Evolutionary conservation across 2,113 vertebrate species (phyloP).

Genomic region (Nibea coibor): DNA sequence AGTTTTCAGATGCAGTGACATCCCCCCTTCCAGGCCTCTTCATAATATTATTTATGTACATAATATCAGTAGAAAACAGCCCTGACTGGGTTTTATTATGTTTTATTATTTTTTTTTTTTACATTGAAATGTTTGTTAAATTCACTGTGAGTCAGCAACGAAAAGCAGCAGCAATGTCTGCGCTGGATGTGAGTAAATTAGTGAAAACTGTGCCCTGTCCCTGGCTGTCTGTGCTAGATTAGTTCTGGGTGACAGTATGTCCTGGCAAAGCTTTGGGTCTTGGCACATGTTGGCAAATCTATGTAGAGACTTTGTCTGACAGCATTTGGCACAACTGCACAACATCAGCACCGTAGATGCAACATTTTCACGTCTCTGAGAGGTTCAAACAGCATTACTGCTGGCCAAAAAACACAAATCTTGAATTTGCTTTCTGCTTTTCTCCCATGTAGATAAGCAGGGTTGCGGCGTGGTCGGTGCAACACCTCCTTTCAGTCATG

Average conservation of each 20-base stretch:
- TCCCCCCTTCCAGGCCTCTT: not conserved
- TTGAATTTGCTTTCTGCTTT: conserved; percentile 52
- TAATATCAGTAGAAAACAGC: conserved; percentile 22
- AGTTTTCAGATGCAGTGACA: conserved; percentile 2
- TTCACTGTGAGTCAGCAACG: conserved; percentile 12
- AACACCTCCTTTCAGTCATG: conserved; percentile 74
- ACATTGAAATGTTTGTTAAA: conserved; percentile 19
- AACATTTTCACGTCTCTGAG: conserved; percentile 49
- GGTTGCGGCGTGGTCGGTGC: conserved; percentile 63
- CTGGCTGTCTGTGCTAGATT: conserved; percentile 62
- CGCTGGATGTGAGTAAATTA: conserved; percentile 41
- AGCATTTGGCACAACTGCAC: conserved; percentile 59
- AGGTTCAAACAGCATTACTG: conserved; percentile 48
- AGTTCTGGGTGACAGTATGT: conserved; percentile 66
- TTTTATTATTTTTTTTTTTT: not conserved
- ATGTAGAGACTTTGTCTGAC: conserved; percentile 58
- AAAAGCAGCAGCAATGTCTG: conserved; percentile 27
- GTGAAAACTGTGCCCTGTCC: conserved; percentile 45
- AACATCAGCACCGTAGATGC: conserved; percentile 44
- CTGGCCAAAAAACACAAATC: conserved; percentile 57
- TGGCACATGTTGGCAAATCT: conserved; percentile 60
- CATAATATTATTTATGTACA: conserved; percentile 1
- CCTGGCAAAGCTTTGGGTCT: conserved; percentile 61
- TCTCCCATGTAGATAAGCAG: conserved; percentile 63
- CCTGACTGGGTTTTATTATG: conserved; percentile 6